A percentile compares a stretch with the other conserved stretches of the same genome.
Conservation (phyloP, 2,113 vertebrate genomes). For the Promerops cafer region DNA sequence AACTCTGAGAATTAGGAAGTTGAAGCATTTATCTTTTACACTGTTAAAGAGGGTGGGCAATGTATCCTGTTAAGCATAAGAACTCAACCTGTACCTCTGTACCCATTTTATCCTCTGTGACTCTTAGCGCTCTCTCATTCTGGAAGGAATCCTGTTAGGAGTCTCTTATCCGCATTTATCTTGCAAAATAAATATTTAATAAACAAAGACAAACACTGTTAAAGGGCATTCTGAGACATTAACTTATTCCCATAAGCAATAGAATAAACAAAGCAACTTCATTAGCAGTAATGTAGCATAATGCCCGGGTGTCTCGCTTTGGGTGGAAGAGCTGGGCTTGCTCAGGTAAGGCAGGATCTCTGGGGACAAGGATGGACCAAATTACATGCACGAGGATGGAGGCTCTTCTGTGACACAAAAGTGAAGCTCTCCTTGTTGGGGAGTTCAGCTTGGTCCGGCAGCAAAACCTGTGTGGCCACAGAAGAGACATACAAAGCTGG, state of each 20-base stretch:
- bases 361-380: background rate
- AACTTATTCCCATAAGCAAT: background rate
- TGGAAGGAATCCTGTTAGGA: background rate
- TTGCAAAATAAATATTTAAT: constrained; percentile 44
- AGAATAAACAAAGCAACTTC: constrained; percentile 39
- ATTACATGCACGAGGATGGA: background rate
- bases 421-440: background rate
- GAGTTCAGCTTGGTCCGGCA: background rate
- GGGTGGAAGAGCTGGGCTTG: background rate
- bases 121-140: fast-evolving
- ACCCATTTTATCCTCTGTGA: background rate
- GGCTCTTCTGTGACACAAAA: background rate
- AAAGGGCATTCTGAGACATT: constrained; percentile 8
- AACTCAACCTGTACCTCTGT: background rate
- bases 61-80: background rate
- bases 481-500: background rate
- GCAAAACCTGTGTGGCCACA: background rate
- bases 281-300: background rate
- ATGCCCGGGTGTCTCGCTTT: background rate
- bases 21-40: background rate
- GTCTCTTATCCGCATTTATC: background rate
- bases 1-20: background rate
- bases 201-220: constrained; percentile 25
- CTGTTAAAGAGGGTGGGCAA: background rate
- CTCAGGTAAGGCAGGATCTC: background rate